Base-by-base conservation (phyloP, 2,888 invertebrate species). In the Parnassius mnemosyne region DNA sequence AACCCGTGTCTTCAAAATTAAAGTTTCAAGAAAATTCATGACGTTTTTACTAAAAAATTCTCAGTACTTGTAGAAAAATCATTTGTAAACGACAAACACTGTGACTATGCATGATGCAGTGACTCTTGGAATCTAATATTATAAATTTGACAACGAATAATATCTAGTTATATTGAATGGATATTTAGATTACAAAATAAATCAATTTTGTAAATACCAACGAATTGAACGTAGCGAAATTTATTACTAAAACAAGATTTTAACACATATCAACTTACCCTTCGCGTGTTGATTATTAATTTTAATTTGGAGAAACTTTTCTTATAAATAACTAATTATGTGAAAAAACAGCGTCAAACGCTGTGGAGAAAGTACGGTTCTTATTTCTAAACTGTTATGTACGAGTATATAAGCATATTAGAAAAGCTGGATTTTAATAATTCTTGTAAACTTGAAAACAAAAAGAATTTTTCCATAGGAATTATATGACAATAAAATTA, bases 131-230 rank as follows among this genome's bases (percentile, higher is more conserved):
- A 46, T 44, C 11, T 20, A 10, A 46, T 9, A 51, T 51, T 51
- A 25, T 51, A 9, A 55, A 55, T 46, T 20, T 10, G 25, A 46
- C 55, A 55, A 55, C 55, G 55, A 49, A 49, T 11, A 13, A 9
- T 13, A 34, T 34, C 34, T 34, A 49, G 13, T 49, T 49, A 16
- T 49, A 49, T n/a, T 7, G 46, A n/a, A 49, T 49, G 12, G n/a
- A 16, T 49, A 1, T 49, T n/a, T 49, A 16, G 13, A 9, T 10
- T 49, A 49, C 46, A 9, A 49, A 49, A 9, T 49, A 9, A 49
- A 49, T 49, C 9, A 13, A 13, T 49, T 12, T 13, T 49, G 49
- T 49, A 49, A 49, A 13, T 9, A 49, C 9, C n/a, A 49, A 7
- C 13, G 12, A 46, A 13, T 49, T 49, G 16, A 13, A 9, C 9